Base-by-base conservation (phyloP, 2,888 invertebrate genomes). In the Diaperis boleti region DNA sequence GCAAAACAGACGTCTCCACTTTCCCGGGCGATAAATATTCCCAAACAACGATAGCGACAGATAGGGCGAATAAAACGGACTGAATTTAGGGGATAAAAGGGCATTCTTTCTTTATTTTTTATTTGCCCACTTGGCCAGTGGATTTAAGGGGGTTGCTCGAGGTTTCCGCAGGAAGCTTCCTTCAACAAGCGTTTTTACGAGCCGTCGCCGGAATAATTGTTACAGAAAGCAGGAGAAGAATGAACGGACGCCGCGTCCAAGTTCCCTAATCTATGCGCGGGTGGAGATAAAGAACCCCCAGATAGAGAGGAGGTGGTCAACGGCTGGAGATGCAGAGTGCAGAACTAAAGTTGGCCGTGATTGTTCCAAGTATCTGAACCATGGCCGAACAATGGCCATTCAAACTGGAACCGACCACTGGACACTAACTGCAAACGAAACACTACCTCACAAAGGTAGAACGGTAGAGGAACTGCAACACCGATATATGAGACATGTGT, bases 11-110 rank as follows among this genome's bases (percentile, higher is more conserved):
- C 66, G 63, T 66, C 66, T 66, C 66, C 66, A 66, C 66, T 66
- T 66, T 66, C 66, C 60, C 66, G 66, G 66, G 63, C 66, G 71
- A 74, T 72, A 76, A 74, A 76, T 76, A 75, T 75, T 71, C 70
- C 64, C 67, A 71, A 75, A 75, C 72, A 74, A 72, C 76, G 75
- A 76, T 76, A 73, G 72, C 74, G 76, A 76, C 77, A 77, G 76
- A 77, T 76, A 74, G 76, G 71, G 70, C 72, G 72, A 70, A 77
- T 76, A 76, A 77, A 77, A 76, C 72, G 72, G 74, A 76, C 74
- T 69, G 74, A 73, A 70, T 76, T 72, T 69, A 74, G 70, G 74
- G 74, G 72, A 74, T 74, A 74, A 76, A 74, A 76, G 75, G 74
- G 73, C 63, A 63, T 54, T 63, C 59, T 47, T 55, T 54, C 63